Evolutionary conservation across 1,140 invertebrate species (phyloP).

Genomic region (Macrocentrus cingulum): DNA sequence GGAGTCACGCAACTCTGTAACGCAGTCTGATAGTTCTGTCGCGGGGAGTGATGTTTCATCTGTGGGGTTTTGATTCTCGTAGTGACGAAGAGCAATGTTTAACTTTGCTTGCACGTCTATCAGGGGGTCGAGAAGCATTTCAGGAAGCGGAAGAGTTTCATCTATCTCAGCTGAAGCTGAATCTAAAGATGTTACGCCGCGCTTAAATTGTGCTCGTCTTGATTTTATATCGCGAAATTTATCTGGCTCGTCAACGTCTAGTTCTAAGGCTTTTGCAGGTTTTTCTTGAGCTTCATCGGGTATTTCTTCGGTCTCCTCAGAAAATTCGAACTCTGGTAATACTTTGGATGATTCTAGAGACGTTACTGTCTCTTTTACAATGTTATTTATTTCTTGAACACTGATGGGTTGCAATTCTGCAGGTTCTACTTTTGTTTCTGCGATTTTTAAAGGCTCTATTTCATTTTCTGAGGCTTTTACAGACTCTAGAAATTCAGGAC

Average conservation of each 20-base stretch:
- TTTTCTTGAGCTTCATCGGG: background rate
- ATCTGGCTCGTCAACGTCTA: background rate
- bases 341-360: too few species aligned
- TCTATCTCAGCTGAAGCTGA: slow-evolving; percentile 15
- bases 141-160: slow-evolving; percentile 31
- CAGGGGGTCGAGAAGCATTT: slow-evolving; percentile 46
- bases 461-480: background rate
- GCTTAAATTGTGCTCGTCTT: background rate
- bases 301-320: too few species aligned
- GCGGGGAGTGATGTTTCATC: slow-evolving; percentile 23
- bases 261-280: background rate
- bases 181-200: background rate
- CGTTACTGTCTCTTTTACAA: too few species aligned
- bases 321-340: too few species aligned
- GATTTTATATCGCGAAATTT: background rate
- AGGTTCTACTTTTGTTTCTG: slow-evolving; percentile 4
- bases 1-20: slow-evolving; percentile 42
- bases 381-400: too few species aligned
- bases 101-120: slow-evolving; percentile 46
- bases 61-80: slow-evolving; percentile 29
- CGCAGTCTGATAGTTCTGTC: slow-evolving; percentile 33
- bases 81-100: slow-evolving; percentile 39
- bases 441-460: background rate
- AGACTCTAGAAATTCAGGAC: background rate
- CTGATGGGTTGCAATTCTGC: background rate